phyloP scores from a whole-genome alignment of 1,140 invertebrate genomes.

The Choristoneura fumiferana region DNA sequence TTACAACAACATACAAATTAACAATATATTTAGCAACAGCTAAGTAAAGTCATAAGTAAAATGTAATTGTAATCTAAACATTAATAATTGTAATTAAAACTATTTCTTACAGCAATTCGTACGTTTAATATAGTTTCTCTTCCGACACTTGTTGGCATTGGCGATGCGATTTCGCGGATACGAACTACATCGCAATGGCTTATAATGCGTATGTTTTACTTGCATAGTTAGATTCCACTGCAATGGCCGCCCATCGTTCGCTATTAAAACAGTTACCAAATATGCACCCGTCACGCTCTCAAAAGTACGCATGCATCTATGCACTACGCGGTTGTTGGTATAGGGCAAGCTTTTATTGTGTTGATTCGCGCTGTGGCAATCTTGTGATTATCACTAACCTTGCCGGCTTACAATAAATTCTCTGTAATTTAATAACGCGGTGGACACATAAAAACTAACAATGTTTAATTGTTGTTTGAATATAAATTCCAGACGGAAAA shows the following conservation, averaged over 20 bases:
- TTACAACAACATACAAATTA: too few species aligned
- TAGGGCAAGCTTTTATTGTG: neutral
- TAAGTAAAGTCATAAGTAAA: too few species aligned
- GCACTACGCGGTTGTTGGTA: slow-evolving; percentile 15
- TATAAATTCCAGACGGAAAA: too few species aligned
- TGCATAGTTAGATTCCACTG: neutral
- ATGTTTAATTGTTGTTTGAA: too few species aligned
- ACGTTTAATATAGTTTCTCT: neutral
- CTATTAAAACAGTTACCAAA: slow-evolving; percentile 41
- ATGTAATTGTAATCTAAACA: too few species aligned
- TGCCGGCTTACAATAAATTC: too few species aligned
- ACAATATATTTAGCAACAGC: too few species aligned
- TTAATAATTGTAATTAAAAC: too few species aligned
- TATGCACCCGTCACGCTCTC: slow-evolving; percentile 54
- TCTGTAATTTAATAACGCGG: too few species aligned
- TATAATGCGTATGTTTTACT: slow-evolving; percentile 16
- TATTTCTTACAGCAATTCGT: too few species aligned
- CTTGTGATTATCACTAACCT: too few species aligned
- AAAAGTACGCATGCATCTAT: slow-evolving; percentile 43
- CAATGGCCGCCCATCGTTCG: neutral
- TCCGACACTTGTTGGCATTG: slow-evolving; percentile 21
- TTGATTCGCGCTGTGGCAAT: neutral
- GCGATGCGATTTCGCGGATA: slow-evolving; percentile 31
- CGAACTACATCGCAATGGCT: slow-evolving; percentile 23
- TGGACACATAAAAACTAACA: too few species aligned